Conservation (phyloP, 2,888 invertebrate species). For the Drosophila flavopinicola region DNA sequence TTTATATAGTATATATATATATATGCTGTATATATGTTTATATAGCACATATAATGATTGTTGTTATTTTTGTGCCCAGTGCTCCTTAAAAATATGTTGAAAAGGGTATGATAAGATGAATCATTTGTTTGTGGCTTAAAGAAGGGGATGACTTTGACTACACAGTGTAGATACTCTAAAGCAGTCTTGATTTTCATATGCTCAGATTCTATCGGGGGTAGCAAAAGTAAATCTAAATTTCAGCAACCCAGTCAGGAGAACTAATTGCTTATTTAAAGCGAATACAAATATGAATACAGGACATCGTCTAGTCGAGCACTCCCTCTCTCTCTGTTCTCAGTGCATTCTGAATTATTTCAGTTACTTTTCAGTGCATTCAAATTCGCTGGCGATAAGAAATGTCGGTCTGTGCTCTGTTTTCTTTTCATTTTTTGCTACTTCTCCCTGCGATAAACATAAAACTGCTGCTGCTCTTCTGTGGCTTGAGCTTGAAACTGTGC, state of each 20-base stretch:
- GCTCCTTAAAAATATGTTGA: not conserved
- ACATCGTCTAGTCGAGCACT: not conserved
- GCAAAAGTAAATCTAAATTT: too few species aligned
- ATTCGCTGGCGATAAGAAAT: constrained; percentile 55
- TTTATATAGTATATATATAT: constrained; percentile 3
- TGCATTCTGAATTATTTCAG: constrained; percentile 5
- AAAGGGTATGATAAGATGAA: not conserved
- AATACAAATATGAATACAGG: not conserved
- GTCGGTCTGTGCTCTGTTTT: constrained; percentile 61
- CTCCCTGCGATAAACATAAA: constrained; percentile 10
- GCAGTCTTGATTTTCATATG: too few species aligned
- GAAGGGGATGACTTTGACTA: too few species aligned
- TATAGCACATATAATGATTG: not conserved
- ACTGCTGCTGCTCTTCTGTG: not conserved
- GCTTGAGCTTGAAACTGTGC: constrained; percentile 1
- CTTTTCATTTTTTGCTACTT: constrained; percentile 6
- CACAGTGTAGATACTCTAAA: too few species aligned
- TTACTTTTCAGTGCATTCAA: constrained; percentile 2
- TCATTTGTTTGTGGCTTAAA: too few species aligned
- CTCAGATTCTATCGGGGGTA: too few species aligned
- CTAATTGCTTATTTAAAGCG: too few species aligned
- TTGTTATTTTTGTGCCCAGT: constrained; percentile 1
- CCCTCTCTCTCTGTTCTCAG: too few species aligned
- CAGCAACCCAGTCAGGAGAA: too few species aligned
- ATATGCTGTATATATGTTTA: too few species aligned